These are phyloP conservation scores for Tetanocera ferruginea DNA, from an alignment of 2,888 invertebrate species.

Conservation along the genomic window DNA sequence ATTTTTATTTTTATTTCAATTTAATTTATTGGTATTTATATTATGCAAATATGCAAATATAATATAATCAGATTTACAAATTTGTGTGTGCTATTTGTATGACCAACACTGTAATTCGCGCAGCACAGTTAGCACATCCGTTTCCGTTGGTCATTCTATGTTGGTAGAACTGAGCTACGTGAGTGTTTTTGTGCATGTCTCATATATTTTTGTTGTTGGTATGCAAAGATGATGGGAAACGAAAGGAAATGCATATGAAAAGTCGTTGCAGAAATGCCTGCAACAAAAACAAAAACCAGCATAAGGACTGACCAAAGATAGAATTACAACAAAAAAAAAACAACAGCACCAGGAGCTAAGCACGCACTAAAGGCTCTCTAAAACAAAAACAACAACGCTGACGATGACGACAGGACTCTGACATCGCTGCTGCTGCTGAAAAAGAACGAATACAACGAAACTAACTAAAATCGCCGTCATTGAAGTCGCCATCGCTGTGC, in stretches of 20 bases:
- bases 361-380: neutral
- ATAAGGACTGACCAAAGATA: neutral
- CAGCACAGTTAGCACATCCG: conserved; percentile 50
- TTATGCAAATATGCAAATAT: too few species aligned
- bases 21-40: too few species aligned
- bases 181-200: neutral
- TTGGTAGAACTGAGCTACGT: neutral
- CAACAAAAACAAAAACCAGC: conserved; percentile 21
- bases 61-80: too few species aligned
- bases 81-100: too few species aligned
- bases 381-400: neutral
- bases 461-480: conserved; percentile 27
- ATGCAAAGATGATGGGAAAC: neutral
- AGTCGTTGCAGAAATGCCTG: neutral
- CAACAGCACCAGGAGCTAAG: neutral
- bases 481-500: conserved; percentile 16
- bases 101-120: too few species aligned
- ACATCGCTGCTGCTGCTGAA: neutral
- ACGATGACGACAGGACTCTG: neutral
- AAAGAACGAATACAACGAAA: neutral
- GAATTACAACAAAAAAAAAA: too few species aligned
- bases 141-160: conserved; percentile 31
- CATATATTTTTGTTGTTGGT: neutral
- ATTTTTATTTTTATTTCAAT: too few species aligned
- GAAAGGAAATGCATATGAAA: conserved; percentile 34